phyloP scores from a whole-genome alignment of 2,888 invertebrate species.

The Athalia circularis region DNA sequence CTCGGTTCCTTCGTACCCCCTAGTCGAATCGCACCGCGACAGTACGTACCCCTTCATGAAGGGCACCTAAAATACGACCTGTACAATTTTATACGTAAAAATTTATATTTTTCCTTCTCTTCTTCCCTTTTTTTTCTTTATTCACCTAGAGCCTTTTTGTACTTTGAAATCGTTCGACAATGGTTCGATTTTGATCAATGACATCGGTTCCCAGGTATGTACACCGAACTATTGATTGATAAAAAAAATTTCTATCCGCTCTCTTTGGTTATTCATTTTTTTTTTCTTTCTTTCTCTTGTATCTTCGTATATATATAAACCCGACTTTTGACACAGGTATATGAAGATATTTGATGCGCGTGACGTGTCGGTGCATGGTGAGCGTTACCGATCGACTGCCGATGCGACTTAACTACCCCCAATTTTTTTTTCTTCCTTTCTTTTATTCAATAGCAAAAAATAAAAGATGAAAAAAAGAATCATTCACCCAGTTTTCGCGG shows the following conservation, averaged over 20 bases:
- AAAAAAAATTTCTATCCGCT: background rate
- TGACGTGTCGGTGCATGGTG: no score
- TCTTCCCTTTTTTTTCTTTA: background rate
- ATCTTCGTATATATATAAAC: background rate
- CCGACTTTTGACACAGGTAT: slow-evolving; percentile 21
- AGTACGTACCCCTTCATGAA: background rate
- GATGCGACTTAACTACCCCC: no score
- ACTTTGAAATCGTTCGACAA: slow-evolving; percentile 35
- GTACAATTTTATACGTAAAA: slow-evolving; percentile 1
- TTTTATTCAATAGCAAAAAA: no score
- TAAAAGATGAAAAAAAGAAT: no score
- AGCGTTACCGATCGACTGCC: no score
- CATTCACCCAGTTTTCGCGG: no score
- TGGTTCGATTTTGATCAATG: slow-evolving; percentile 42
- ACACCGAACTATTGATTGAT: slow-evolving; percentile 30
- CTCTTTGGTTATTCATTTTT: background rate
- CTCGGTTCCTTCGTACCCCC: background rate
- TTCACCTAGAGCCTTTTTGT: slow-evolving; percentile 39
- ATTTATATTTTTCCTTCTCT: background rate
- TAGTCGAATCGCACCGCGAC: background rate
- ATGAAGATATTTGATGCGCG: background rate
- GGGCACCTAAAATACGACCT: slow-evolving; percentile 35
- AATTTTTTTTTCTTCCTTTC: no score
- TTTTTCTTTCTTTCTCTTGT: background rate
- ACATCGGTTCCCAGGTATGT: slow-evolving; percentile 41